Conservation (phyloP, 2,797 vertebrate genomes). For the Epinephelus coioides region DNA sequence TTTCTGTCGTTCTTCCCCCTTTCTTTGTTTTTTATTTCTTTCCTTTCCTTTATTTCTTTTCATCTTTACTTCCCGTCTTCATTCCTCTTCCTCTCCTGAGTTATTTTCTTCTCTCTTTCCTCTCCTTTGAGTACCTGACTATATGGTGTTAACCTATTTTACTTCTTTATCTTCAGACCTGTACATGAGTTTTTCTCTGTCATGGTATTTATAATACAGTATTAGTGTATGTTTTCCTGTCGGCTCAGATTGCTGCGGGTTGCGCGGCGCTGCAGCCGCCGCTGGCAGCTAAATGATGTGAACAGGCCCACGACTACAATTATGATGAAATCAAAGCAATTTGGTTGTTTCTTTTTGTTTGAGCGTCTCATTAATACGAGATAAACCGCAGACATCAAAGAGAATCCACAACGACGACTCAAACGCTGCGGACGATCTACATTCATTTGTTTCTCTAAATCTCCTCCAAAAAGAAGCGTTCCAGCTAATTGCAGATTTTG, state of each 20-base stretch:
- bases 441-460: conserved; percentile 81
- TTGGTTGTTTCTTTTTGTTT: conserved; percentile 74
- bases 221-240: background rate
- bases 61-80: too few relatives aligned
- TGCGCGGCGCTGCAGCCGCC: background rate
- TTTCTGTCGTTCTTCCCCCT: too few relatives aligned
- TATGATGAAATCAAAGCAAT: conserved; percentile 77
- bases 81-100: too few relatives aligned
- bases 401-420: conserved; percentile 70
- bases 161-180: background rate
- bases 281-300: conserved; percentile 34
- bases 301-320: conserved; percentile 45
- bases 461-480: conserved; percentile 54
- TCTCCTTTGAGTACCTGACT: too few relatives aligned
- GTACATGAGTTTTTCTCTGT: background rate
- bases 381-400: conserved; percentile 77
- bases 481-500: conserved; percentile 69
- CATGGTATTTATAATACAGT: background rate
- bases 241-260: background rate
- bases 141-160: too few relatives aligned
- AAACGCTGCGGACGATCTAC: conserved; percentile 55
- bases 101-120: too few relatives aligned
- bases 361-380: conserved; percentile 78
- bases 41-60: too few relatives aligned
- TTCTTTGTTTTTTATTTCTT: too few relatives aligned